These are phyloP conservation scores for Hypolimnas misippus DNA, from an alignment of 2,888 invertebrate species.

Conservation along the genomic window DNA sequence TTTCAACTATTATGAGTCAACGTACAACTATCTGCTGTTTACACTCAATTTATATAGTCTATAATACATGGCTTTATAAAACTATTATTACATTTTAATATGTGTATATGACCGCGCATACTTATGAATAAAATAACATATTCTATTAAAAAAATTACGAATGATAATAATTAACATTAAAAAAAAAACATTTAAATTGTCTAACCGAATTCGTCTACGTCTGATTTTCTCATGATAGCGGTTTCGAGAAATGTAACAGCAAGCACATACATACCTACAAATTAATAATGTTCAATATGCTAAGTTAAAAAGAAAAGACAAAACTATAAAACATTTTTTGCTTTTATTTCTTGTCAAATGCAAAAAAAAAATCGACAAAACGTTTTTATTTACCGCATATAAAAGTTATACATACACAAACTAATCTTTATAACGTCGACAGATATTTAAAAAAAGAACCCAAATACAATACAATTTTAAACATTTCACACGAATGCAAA, in stretches of 20 bases:
- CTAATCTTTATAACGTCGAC: no score
- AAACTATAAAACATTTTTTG: not conserved
- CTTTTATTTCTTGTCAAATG: no score
- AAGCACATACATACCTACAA: conserved; percentile 73
- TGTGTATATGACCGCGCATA: not conserved
- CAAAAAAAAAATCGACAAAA: no score
- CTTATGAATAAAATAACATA: no score
- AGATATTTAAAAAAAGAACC: conserved; percentile 17
- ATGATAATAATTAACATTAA: not conserved
- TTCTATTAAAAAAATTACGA: no score
- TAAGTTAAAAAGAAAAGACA: not conserved
- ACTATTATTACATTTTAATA: conserved; percentile 14
- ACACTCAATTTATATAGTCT: conserved; percentile 18
- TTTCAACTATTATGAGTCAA: conserved; percentile 33
- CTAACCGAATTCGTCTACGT: conserved; percentile 73
- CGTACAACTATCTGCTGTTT: conserved; percentile 33
- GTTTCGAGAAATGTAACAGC: conserved; percentile 71
- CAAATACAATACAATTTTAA: conserved; percentile 9
- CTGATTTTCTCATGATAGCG: conserved; percentile 65
- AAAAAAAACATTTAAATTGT: conserved; percentile 32
- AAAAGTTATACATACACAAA: no score
- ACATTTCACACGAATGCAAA: no score
- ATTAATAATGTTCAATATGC: conserved; percentile 44
- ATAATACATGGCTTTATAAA: conserved; percentile 12
- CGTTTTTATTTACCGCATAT: no score